Evolutionary conservation across 2,113 vertebrate species (phyloP), one percentile per base, ranked within the genome.

Genomic region (Chaenocephalus aceratus): DNA sequence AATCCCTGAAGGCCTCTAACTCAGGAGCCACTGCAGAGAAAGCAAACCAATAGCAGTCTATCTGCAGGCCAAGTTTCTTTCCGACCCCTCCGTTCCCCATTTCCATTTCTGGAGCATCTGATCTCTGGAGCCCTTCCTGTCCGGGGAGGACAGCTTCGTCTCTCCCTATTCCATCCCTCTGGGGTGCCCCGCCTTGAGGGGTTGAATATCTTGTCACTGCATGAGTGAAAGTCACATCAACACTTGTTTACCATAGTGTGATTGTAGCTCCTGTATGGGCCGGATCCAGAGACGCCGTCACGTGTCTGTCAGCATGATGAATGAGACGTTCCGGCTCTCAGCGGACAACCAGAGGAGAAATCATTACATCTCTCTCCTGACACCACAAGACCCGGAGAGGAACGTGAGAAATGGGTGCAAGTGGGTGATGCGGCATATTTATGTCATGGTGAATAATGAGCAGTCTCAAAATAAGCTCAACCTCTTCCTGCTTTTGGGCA

Each of bases 1-100:
- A 90, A 89, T 89, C 86, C 88, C 79, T 0, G 56, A 70, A n/a
- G 81, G 53, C 76, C 63, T 11, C 77, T 85, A 57, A 26, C 41
- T 57, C 61, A 56, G 76, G 10, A 76, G 69, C 65, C 5, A 23
- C 62, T 2, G 48, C 75, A 61, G 49, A 23, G 79, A 63, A 63
- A 48, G 48, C 71, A 80, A 82, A 83, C 79, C 78, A 84, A 82
- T 23, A 48, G 60, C 72, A 23, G 60, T 60, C 67, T 65, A 51
- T 75, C 49, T 62, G 44, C 18, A 70, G 62, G 62, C 75, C 74
- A 79, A 72, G 48, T 30, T 36, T 61, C 5, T 70, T 46, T 21
- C 18, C 68, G 21, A 49, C 49, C 54, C 49, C 30, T 49, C 12
- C 54, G 48, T 74, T 57, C 36, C 34, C 44, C 9, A 67, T 75